These are phyloP conservation scores for Istiophorus platypterus DNA, from an alignment of 2,113 vertebrate genomes.

Conservation along the genomic window DNA sequence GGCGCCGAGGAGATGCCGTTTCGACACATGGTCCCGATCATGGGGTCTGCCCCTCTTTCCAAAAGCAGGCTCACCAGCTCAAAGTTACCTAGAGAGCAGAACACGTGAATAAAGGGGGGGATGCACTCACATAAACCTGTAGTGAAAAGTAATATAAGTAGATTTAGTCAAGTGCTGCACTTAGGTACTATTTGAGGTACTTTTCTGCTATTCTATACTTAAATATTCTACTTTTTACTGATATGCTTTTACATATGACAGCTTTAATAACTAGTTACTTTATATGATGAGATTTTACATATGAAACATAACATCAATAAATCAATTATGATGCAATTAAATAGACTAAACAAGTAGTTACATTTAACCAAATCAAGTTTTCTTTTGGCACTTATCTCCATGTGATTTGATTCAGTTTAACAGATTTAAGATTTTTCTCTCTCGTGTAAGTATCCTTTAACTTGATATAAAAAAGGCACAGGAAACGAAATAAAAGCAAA, in stretches of 20 bases:
- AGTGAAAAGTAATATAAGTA: background rate
- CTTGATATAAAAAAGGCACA: no score
- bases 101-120: background rate
- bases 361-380: no score
- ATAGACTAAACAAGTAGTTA: no score
- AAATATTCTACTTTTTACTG: background rate
- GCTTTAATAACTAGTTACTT: no score
- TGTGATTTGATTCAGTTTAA: no score
- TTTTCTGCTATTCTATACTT: background rate
- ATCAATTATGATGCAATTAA: no score
- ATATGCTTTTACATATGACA: background rate
- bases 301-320: no score
- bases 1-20: constrained; percentile 83
- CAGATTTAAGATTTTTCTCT: no score
- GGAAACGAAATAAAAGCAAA: background rate
- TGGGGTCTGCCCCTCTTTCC: constrained; percentile 86
- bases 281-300: no score
- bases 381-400: no score
- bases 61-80: constrained; percentile 86
- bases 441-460: background rate
- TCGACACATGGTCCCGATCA: constrained; percentile 85
- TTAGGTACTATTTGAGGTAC: background rate
- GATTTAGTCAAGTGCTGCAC: background rate
- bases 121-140: background rate
- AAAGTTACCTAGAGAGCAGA: constrained; percentile 80